These are phyloP conservation scores for Lepidurus packardi DNA, from an alignment of 1,140 invertebrate species.

Conservation along the genomic window DNA sequence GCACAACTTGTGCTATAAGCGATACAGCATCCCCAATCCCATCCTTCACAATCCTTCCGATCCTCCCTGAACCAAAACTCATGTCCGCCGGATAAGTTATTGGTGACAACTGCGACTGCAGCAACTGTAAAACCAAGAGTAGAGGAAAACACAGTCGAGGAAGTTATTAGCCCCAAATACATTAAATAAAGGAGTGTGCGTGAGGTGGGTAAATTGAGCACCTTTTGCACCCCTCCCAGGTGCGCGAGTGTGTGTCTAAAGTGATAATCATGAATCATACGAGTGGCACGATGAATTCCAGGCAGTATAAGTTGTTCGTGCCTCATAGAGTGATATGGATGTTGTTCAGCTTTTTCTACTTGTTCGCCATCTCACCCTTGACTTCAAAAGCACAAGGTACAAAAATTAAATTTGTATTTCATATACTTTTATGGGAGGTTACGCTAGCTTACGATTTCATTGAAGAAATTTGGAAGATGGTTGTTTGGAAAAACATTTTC, in stretches of 20 bases:
- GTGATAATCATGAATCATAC: neutral
- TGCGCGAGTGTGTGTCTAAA: neutral
- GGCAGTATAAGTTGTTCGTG: neutral
- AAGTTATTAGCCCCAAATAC: neutral
- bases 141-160: neutral
- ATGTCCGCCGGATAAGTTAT: neutral
- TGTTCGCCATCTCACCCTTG: neutral
- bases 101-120: neutral
- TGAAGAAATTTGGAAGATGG: too few relatives aligned
- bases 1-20: neutral
- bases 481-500: too few relatives aligned
- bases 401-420: neutral
- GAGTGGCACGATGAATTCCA: neutral
- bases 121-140: neutral
- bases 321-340: constrained; percentile 6
- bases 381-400: constrained; percentile 3
- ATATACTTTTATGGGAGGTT: too few relatives aligned
- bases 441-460: too few relatives aligned
- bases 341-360: constrained; percentile 18
- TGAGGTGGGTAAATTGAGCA: neutral
- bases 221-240: neutral
- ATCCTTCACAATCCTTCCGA: neutral
- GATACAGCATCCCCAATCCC: neutral
- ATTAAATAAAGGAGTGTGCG: neutral
- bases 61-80: neutral